Conservation (phyloP, 2,888 invertebrate species). For the Ennomos fuscantarius region DNA sequence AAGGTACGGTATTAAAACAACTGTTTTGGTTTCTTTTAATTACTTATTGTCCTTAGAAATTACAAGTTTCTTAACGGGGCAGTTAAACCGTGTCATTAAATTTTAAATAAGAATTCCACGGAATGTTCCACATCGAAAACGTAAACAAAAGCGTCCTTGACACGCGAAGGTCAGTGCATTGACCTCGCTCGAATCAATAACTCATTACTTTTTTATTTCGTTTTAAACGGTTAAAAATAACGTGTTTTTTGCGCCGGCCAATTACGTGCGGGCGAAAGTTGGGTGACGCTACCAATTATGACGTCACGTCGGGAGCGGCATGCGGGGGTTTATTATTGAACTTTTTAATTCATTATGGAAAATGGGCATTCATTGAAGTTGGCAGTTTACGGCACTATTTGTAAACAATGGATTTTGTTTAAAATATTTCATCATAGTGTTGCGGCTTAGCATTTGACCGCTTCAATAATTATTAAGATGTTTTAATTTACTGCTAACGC, state of each 20-base stretch:
- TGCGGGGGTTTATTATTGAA: slow-evolving; percentile 39
- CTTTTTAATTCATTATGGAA: slow-evolving; percentile 34
- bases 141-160: slow-evolving; percentile 68
- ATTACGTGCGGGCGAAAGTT: slow-evolving; percentile 56
- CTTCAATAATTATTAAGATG: too few relatives aligned
- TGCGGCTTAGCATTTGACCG: too few relatives aligned
- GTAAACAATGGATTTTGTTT: too few relatives aligned
- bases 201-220: slow-evolving; percentile 74
- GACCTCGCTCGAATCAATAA: slow-evolving; percentile 65
- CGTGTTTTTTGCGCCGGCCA: slow-evolving; percentile 61
- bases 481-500: too few relatives aligned
- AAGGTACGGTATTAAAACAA: too few relatives aligned
- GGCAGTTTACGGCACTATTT: too few relatives aligned
- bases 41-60: too few relatives aligned
- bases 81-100: not conserved
- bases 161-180: slow-evolving; percentile 56
- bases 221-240: slow-evolving; percentile 69
- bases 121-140: slow-evolving; percentile 21
- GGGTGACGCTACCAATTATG: slow-evolving; percentile 54
- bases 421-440: too few relatives aligned
- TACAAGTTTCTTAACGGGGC: too few relatives aligned
- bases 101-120: slow-evolving; percentile 39
- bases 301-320: slow-evolving; percentile 45
- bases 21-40: too few relatives aligned
- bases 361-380: slow-evolving; percentile 13